Evolutionary conservation across 2,888 invertebrate species (phyloP), one percentile per base, ranked within the genome.

Genomic region (Brachypalpus laphriformis): DNA sequence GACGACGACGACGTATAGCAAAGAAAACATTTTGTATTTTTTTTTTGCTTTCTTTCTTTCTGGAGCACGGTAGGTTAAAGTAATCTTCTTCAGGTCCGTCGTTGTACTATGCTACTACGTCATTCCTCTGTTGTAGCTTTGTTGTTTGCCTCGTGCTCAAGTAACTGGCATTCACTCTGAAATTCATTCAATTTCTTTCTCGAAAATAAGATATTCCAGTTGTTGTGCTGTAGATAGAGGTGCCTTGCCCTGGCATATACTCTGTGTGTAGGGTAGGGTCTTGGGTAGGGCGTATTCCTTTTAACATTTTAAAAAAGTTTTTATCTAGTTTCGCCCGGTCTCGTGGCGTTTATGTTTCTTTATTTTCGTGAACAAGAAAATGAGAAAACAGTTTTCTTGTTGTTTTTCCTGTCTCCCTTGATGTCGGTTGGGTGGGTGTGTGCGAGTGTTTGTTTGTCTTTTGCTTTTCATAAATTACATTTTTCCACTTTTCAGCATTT

Each of bases 401-500:
- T 70, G 54, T 65, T 49, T 47, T 63, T 75, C 42, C 57, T 34
- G 54, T 61, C 25, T 45, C 51, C 49, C 11, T 37, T 9, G 9
- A 14, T 1, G 16, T 31, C 45, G 40, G 76, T 42, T 34, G 34
- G 8, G 25, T 77, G 57, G 65, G 31, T 66, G 40, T 47, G 61
- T 57, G 57, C 34, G 66, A 54, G 63, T 63, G 77, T 59, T 57
- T 78, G 77, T 70, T 80, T 80, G 85, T 85, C 81, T 85, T 85
- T 81, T 85, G 71, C 81, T 81, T 81, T 85, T 81, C 81, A 85
- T 85, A 85, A 85, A 85, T 80, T 81, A 85, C 85, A 81, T 85
- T 85, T 85, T 85, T 85, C 85, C 70, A 85, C 85, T 85, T 85
- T 81, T 85, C 75, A 85, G 81, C 75, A 81, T 81, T 85, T 85